phyloP scores from a whole-genome alignment of 2,888 invertebrate genomes.

The Chymomyza procnemis region DNA sequence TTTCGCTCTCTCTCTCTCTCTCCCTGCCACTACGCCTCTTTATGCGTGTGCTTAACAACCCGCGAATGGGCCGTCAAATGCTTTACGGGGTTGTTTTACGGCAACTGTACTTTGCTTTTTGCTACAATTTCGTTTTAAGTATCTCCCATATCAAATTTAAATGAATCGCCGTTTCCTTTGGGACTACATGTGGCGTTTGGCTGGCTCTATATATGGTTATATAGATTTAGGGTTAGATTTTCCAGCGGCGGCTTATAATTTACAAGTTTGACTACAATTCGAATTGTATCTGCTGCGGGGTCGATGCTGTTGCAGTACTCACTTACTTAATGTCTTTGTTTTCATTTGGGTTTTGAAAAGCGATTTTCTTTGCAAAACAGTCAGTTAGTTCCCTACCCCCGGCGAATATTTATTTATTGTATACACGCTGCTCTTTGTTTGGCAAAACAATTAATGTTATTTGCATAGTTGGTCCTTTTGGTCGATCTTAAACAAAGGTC shows the following conservation, averaged over 20 bases:
- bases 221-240: slow-evolving; percentile 60
- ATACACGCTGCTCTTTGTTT: slow-evolving; percentile 49
- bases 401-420: slow-evolving; percentile 33
- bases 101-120: slow-evolving; percentile 46
- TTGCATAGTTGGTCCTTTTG: slow-evolving; percentile 53
- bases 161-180: slow-evolving; percentile 56
- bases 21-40: slow-evolving; percentile 18
- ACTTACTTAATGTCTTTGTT: background rate
- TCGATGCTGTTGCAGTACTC: background rate
- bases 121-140: slow-evolving; percentile 41
- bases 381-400: background rate
- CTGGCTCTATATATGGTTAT: slow-evolving; percentile 30
- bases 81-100: slow-evolving; percentile 63
- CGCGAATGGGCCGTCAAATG: slow-evolving; percentile 67
- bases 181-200: slow-evolving; percentile 53
- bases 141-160: slow-evolving; percentile 70
- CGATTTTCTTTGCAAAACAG: slow-evolving; percentile 12
- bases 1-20: slow-evolving; percentile 27
- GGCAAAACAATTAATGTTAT: slow-evolving; percentile 70
- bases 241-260: slow-evolving; percentile 49
- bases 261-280: slow-evolving; percentile 39
- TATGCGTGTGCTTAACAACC: slow-evolving; percentile 52
- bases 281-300: slow-evolving; percentile 49
- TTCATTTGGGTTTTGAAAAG: slow-evolving; percentile 20
- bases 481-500: slow-evolving; percentile 24